Base-by-base conservation (phyloP, 2,888 invertebrate genomes). In the Acleris literana region DNA sequence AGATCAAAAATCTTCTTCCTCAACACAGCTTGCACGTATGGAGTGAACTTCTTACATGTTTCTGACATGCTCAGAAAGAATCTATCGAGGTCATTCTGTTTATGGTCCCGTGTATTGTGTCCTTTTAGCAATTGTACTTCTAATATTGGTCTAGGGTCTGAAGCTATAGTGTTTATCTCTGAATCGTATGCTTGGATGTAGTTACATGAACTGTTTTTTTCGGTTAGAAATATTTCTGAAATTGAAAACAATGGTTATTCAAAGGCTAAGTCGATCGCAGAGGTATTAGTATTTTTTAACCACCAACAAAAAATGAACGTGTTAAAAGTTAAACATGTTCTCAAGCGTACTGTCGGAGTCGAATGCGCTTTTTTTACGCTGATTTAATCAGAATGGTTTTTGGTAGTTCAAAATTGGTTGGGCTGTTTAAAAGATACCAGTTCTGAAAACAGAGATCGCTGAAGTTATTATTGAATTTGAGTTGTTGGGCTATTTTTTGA, bases 41-140 rank as follows among this genome's bases (percentile, higher is more conserved):
- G 46, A n/a, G n/a, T n/a, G 46, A 46, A 46, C 16, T 46, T 46
- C 46, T 46, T 46, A 17, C 46, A 46, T 7, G 46, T 46, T n/a
- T 46, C n/a, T 46, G 46, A 46, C 16, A 46, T 46, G 46, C 46
- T 46, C 17, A 46, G 17, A 2, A 46, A 46, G 17, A 46, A 46
- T 46, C 17, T 46, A 17, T 46, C 44, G 6, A 44, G 44, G 5
- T 44, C 46, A 17, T 17, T 17, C 1, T 46, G 46, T 7, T 46
- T n/a, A 17, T 17, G 6, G 0, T 46, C 16, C 2, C 46, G 16
- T 46, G 46, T 17, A 7, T 46, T n/a, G 46, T 16, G n/a, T 7
- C 16, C 46, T 46, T 46, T 17, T 46, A 46, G 16, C 7, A 46
- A 46, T 17, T 46, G 46, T 1, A 17, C 46, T 46, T n/a, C 17